Percentiles rank a stretch among this genome's conserved stretches.
phyloP scores from a whole-genome alignment of 2,797 vertebrate species.

The Stomatorhinus walkeri region DNA sequence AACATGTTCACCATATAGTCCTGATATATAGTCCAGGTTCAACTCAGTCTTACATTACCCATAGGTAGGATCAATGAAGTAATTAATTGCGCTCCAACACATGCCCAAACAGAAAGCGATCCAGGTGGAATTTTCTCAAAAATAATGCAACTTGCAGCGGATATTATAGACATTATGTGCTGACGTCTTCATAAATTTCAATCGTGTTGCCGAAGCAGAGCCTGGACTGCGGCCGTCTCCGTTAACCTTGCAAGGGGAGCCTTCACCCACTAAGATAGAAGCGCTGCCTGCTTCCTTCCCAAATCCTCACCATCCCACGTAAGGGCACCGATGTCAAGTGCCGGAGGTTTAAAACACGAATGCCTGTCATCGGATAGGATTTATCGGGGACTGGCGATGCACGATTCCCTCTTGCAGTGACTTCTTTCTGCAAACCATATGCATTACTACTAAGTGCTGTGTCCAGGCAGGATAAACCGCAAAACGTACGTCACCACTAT shows the following conservation, averaged over 20 bases:
- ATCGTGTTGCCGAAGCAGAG: not conserved
- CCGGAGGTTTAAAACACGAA: not conserved
- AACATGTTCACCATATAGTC: not conserved
- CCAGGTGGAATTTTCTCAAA: not conserved
- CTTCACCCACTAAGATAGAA: not conserved
- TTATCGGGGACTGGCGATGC: not conserved
- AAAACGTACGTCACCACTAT: not conserved
- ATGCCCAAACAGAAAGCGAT: not conserved
- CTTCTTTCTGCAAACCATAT: not conserved
- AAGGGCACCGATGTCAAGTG: slow-evolving; percentile 4
- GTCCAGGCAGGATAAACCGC: not conserved
- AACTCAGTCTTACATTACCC: not conserved
- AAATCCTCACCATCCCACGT: not conserved
- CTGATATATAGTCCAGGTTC: not conserved
- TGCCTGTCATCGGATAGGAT: not conserved
- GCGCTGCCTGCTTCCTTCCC: not conserved
- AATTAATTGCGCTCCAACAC: not conserved
- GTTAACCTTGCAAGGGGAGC: not conserved
- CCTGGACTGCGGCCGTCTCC: not conserved
- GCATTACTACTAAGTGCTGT: not conserved
- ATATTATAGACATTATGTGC: not conserved
- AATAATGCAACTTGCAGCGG: not conserved
- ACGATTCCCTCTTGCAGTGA: not conserved
- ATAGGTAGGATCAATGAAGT: not conserved
- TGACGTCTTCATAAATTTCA: not conserved